phyloP scores from a whole-genome alignment of 2,113 vertebrate species.

The Pontoporia blainvillei region DNA sequence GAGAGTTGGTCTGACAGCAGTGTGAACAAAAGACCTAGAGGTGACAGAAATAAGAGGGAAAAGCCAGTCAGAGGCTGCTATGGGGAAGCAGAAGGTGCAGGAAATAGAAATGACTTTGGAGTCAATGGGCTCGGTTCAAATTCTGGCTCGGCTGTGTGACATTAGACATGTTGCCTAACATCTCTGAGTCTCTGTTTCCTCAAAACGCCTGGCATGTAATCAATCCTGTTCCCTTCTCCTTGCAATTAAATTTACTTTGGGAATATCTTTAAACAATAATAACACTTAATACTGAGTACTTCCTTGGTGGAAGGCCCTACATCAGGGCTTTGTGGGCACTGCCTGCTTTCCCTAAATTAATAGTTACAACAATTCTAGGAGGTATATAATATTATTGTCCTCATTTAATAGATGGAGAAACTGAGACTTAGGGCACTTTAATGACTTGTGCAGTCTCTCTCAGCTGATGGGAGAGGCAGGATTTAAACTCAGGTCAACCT shows the following conservation, averaged over 20 bases:
- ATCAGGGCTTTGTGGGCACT: not conserved
- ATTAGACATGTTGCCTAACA: not conserved
- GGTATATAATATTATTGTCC: not conserved
- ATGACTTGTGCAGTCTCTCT: not conserved
- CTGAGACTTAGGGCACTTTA: not conserved
- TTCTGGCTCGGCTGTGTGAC: not conserved
- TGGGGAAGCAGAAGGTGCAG: not conserved
- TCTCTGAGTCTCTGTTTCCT: not conserved
- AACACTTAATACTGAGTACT: not conserved
- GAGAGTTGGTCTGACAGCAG: not conserved
- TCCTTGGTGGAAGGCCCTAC: not conserved
- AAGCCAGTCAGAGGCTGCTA: not conserved
- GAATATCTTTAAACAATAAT: not conserved
- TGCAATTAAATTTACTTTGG: not conserved
- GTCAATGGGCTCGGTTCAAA: not conserved
- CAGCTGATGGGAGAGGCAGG: not conserved
- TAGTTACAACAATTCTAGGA: not conserved
- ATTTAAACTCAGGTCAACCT: not conserved
- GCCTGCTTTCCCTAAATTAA: not conserved
- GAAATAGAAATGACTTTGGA: not conserved
- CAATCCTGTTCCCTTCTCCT: not conserved
- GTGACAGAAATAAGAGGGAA: not conserved
- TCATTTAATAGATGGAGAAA: not conserved
- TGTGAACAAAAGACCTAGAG: not conserved
- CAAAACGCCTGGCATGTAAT: not conserved